phyloP scores from a whole-genome alignment of 1,140 invertebrate genomes.

The Penaeus chinensis region DNA sequence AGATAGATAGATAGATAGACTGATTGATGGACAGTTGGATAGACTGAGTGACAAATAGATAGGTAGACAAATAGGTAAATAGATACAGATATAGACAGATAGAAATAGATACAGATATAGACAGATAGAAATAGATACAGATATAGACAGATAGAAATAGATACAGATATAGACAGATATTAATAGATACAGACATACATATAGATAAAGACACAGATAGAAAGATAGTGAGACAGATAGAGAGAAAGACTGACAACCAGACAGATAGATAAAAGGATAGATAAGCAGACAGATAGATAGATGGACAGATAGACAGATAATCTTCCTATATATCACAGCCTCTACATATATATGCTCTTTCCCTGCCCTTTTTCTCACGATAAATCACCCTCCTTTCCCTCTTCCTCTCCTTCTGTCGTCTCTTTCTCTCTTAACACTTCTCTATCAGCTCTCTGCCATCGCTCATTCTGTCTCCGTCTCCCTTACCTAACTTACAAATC shows the following conservation, averaged over 20 bases:
- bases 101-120: background rate
- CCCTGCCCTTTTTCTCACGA: too few relatives aligned
- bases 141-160: background rate
- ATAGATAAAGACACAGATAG: background rate
- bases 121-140: background rate
- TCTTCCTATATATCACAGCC: too few relatives aligned
- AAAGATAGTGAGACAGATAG: background rate
- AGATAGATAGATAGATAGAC: background rate
- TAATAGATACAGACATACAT: background rate
- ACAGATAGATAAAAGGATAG: background rate
- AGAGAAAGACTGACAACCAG: background rate
- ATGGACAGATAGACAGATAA: background rate
- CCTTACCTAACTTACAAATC: too few relatives aligned
- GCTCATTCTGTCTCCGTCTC: too few relatives aligned
- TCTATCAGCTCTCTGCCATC: too few relatives aligned
- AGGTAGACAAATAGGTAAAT: background rate
- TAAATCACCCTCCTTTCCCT: too few relatives aligned
- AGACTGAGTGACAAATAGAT: background rate
- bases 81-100: background rate
- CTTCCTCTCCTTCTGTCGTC: too few relatives aligned
- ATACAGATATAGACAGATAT: background rate
- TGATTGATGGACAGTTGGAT: background rate
- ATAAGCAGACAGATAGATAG: background rate
- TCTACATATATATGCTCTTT: too few relatives aligned
- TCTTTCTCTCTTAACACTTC: too few relatives aligned